Evolutionary conservation across 1,140 invertebrate genomes (phyloP), one percentile per base, ranked within the genome.

Genomic region (Bombus waltoni): DNA sequence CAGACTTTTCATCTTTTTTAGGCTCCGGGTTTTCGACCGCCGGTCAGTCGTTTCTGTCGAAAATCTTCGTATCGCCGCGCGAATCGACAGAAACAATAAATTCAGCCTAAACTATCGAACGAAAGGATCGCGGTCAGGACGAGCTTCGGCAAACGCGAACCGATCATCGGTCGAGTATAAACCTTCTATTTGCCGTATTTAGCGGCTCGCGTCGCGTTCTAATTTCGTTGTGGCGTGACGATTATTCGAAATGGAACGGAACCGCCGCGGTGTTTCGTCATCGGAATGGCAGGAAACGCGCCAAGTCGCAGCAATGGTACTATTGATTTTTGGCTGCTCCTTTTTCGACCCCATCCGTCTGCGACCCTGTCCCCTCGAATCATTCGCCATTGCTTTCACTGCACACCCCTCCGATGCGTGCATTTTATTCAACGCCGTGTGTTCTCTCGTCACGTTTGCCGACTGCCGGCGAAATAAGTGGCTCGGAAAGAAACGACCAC

Each of bases 241-340:
- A 62, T 62, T 62, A 5, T n/a, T 62, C 28, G 28, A 62, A 62
- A 62, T 13, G 59, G 11, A n/a, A 13, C 28, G 3, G 59, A 62
- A 13, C 28, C 28, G 25, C 13, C 62, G 13, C 3, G 4, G 9
- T 22, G 81, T 57, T 38, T 62, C 68, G 53, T 35, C 25, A 59
- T 81, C 15, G 53, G 22, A 47, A 10, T 22, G 47, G 47, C n/a
- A 71, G 74, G 32, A 70, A 85, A 59, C 83, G 70, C 53, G 57
- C 28, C 68, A 80, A 71, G 79, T 89, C 83, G 32, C 88, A 81
- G 87, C 85, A 86, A 86, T 77, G 47, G 88, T 57, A 65, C 73
- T 90, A 90, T 90, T 90, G 89, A 90, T 91, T 88, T 90, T 89
- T 72, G 74, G 80, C 87, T 88, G 87, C 88, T 86, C 86, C 83